Conservation (phyloP, 2,888 invertebrate species). For the Hanleya hanleyi region DNA sequence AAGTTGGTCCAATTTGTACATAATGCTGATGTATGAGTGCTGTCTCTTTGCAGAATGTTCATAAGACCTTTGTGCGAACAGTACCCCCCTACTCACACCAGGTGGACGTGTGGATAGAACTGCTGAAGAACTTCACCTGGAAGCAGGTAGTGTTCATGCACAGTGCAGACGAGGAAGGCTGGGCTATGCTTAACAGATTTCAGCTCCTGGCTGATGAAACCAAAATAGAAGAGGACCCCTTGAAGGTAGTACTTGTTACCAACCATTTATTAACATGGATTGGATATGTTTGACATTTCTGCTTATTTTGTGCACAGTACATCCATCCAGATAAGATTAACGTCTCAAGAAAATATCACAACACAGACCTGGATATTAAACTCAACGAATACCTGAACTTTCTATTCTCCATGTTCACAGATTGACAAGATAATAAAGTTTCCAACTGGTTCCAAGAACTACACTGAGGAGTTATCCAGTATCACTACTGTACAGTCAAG, state of each 20-base stretch:
- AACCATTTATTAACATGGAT: background rate
- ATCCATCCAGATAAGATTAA: too few species aligned
- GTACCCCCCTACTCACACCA: constrained; percentile 80
- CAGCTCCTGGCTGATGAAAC: constrained; percentile 83
- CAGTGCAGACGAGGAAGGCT: constrained; percentile 95
- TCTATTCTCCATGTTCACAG: background rate
- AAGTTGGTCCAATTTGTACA: too few species aligned
- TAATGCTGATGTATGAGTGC: too few species aligned
- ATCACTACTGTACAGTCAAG: background rate
- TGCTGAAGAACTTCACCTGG: constrained; percentile 88
- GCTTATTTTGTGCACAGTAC: too few species aligned
- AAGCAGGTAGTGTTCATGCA: constrained; percentile 87
- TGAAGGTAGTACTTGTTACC: background rate
- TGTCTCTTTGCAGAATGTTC: constrained; percentile 74
- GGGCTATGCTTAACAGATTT: constrained; percentile 91
- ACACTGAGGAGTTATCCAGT: background rate
- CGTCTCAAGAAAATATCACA: too few species aligned
- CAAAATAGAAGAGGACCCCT: constrained; percentile 87
- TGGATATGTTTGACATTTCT: too few species aligned
- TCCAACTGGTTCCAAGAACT: background rate
- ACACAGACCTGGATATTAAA: too few species aligned
- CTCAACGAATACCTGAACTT: too few species aligned
- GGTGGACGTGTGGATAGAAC: constrained; percentile 96
- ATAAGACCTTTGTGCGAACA: constrained; percentile 67
- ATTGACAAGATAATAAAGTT: constrained; percentile 12